Percentiles rank a stretch among this genome's conserved stretches.
phyloP scores from a whole-genome alignment of 2,113 vertebrate species.

The Platysternon megacephalum region DNA sequence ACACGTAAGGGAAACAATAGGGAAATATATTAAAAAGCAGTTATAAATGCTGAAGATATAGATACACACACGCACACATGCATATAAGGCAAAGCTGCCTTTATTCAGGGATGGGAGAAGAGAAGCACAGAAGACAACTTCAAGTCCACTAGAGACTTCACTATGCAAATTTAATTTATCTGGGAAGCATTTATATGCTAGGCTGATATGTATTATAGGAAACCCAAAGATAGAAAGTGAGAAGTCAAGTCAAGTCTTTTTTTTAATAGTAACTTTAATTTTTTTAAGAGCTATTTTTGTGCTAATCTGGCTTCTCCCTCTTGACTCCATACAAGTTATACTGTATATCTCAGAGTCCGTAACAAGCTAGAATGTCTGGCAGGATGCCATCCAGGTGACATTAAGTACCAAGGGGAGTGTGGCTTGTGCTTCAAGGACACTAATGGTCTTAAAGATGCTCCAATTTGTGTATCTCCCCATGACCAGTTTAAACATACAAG shows the following conservation, averaged over 20 bases:
- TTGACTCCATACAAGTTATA: not conserved
- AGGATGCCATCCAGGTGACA: not conserved
- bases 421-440: not conserved
- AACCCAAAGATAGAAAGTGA: not conserved
- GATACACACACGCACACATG: not conserved
- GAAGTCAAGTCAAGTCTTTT: not conserved
- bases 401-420: not conserved
- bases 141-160: not conserved
- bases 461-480: not conserved
- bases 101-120: not conserved
- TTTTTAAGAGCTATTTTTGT: conserved; percentile 3
- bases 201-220: not conserved
- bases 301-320: not conserved
- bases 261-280: not conserved
- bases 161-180: not conserved
- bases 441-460: conserved; percentile 16
- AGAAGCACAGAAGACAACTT: not conserved
- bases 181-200: not conserved
- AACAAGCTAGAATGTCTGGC: not conserved
- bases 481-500: conserved; percentile 14
- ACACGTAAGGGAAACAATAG: not conserved
- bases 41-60: not conserved
- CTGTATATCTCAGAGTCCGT: not conserved
- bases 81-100: not conserved
- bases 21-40: not conserved